These are phyloP conservation scores for Xenopus tropicalis DNA, from an alignment of 2,113 vertebrate species.

Conservation along the genomic window UCB_Xtro_10.0 CM004450.2:45889001-45889500, in stretches of 20 bases:
- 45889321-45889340: constrained; percentile 76
- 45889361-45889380: constrained; percentile 70
- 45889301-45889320: constrained; percentile 61
- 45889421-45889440: constrained; percentile 65
- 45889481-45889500: constrained; percentile 38
- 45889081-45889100: constrained; percentile 67
- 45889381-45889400: constrained; percentile 72
- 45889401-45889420: constrained; percentile 70
- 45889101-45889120: constrained; percentile 59
- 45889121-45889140: constrained; percentile 44
- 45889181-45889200: constrained; percentile 46
- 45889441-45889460: constrained; percentile 56
- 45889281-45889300: constrained; percentile 60
- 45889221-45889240: constrained; percentile 72
- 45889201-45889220: constrained; percentile 58
- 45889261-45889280: constrained; percentile 58
- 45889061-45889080: constrained; percentile 73
- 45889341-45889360: constrained; percentile 55
- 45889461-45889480: constrained; percentile 60
- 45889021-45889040: constrained; percentile 60
- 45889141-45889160: constrained; percentile 62
- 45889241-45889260: constrained; percentile 68
- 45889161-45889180: constrained; percentile 70
- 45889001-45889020: constrained; percentile 68
- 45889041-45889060: constrained; percentile 74